Conservation (phyloP, 2,888 invertebrate species). For the Oxytorus armatus region DNA sequence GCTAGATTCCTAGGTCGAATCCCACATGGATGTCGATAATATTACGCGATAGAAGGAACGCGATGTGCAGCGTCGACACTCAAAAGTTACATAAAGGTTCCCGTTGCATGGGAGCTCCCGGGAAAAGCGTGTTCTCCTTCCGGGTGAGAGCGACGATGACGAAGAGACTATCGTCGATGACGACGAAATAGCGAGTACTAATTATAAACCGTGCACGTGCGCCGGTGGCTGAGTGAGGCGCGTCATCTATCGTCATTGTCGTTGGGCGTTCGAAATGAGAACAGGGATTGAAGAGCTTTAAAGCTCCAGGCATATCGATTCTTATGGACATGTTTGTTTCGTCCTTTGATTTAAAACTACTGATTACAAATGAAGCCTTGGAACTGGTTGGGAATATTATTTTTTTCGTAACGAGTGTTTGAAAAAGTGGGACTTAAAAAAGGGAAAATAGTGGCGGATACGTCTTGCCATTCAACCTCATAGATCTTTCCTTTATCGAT, state of each 20-base stretch:
- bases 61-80: neutral
- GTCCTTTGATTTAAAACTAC: too few species aligned
- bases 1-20: too few species aligned
- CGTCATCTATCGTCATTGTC: conserved; percentile 40
- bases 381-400: too few species aligned
- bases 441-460: too few species aligned
- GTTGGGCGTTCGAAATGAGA: neutral
- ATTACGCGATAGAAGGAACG: neutral
- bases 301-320: neutral
- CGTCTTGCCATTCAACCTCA: too few species aligned
- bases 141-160: conserved; percentile 55
- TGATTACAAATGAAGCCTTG: too few species aligned
- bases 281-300: neutral
- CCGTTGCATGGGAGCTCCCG: conserved; percentile 46
- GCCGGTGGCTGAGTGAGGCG: conserved; percentile 27
- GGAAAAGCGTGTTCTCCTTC: conserved; percentile 54
- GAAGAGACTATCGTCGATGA: conserved; percentile 58
- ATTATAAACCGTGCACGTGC: conserved; percentile 61
- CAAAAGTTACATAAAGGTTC: conserved; percentile 48
- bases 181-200: conserved; percentile 52
- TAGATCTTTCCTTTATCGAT: too few species aligned
- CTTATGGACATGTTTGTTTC: too few species aligned
- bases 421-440: too few species aligned
- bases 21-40: too few species aligned
- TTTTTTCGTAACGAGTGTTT: too few species aligned